phyloP scores from a whole-genome alignment of 1,140 invertebrate genomes.

The Drosophila paulistorum region DNA sequence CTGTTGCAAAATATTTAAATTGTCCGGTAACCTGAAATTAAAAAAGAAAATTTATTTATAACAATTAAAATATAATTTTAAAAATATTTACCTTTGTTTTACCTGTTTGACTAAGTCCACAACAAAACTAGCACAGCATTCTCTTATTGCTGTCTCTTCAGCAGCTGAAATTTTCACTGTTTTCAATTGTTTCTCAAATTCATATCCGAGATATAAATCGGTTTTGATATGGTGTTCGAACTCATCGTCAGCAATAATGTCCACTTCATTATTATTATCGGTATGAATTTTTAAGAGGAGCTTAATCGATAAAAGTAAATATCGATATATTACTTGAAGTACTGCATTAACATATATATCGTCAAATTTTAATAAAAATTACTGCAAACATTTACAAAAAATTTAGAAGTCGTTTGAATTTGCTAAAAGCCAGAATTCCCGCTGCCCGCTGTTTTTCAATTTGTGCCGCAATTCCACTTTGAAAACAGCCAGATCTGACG shows the following conservation, averaged over 20 bases:
- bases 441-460: too few species aligned
- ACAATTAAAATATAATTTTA: not conserved
- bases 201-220: conserved; percentile 4
- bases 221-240: conserved; percentile 8
- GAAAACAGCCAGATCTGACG: too few species aligned
- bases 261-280: conserved; percentile 6
- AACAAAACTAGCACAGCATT: conserved; percentile 17
- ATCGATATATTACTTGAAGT: conserved; percentile 13
- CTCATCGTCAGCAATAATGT: conserved; percentile 16
- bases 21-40: conserved; percentile 8
- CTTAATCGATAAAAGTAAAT: conserved; percentile 7
- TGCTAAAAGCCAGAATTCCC: too few species aligned
- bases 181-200: conserved; percentile 8
- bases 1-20: conserved; percentile 10
- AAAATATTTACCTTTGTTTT: conserved; percentile 19
- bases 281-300: conserved; percentile 4
- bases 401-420: too few species aligned
- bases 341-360: not conserved
- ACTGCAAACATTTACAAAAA: conserved; percentile 11
- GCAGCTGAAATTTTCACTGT: not conserved
- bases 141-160: conserved; percentile 7
- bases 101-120: conserved; percentile 9
- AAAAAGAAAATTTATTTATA: conserved; percentile 5
- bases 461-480: too few species aligned
- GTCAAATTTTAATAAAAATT: conserved; percentile 12